Evolutionary conservation across 2,113 vertebrate species (phyloP), one percentile per base, ranked within the genome.

Genomic region (Clarias macrocephalus): DNA sequence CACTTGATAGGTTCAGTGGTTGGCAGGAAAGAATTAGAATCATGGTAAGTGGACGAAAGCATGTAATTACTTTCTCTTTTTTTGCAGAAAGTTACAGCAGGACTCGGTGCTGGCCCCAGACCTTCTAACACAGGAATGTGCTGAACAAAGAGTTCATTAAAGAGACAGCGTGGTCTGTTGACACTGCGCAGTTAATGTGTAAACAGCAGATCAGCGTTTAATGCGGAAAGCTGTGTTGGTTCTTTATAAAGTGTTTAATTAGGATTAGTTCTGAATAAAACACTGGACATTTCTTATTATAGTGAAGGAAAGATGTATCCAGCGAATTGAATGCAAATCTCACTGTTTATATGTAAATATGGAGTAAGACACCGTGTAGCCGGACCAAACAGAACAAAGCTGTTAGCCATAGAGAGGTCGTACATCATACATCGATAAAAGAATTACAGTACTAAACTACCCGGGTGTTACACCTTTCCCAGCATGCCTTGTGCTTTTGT

Each of bases 21-120:
- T 19, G 37, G 56, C 10, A 80, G 30, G 16, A 33, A 19, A 23
- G 28, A 19, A 37, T 60, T 80, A 30, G 16, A 30, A 56, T n/a
- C 54, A n/a, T 77, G 48, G 48, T 54, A 77, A n/a, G 12, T 77
- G 25, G n/a, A 42, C 73, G 66, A 56, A 42, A 77, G 59, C 54
- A 63, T 63, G 73, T 62, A 33, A 48, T 86, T 80, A 33, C 82
- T 52, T 62, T 80, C 83, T 48, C 19, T 70, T 15, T 37, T 85
- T 57, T 85, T 65, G 60, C 87, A 90, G 89, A 87, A 85, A 80
- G 19, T 82, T 76, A 57, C 86, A 88, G 52, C 85, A 54, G 62
- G 18, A 52, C 59, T 65, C 28, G 5, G 60, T 13, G 23, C 62
- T 28, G 63, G 5, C 28, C 37, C 42, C 60, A 60, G 75, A 80